A percentile compares a stretch with the other conserved stretches of the same genome.
These are phyloP conservation scores for Ecliptopera silaceata DNA, from an alignment of 2,888 invertebrate species.

Conservation along the genomic window DNA sequence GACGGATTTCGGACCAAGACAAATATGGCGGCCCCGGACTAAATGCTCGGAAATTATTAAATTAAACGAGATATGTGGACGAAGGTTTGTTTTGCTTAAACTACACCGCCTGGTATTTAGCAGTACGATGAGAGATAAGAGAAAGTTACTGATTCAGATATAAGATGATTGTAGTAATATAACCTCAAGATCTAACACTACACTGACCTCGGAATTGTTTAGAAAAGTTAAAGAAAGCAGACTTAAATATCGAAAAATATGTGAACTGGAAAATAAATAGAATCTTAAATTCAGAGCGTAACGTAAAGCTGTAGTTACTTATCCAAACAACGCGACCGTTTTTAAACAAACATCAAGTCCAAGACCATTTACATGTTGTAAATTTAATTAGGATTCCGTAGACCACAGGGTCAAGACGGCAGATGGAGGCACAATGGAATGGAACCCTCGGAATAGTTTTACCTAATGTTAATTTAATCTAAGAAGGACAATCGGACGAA, in stretches of 20 bases:
- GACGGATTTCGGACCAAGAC: slow-evolving; percentile 75
- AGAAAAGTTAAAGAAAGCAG: too few species aligned
- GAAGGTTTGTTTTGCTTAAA: slow-evolving; percentile 48
- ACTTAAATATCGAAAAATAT: too few species aligned
- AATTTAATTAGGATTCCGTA: slow-evolving; percentile 78
- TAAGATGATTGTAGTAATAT: too few species aligned
- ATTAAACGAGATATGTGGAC: slow-evolving; percentile 64
- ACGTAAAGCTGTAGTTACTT: slow-evolving; percentile 14
- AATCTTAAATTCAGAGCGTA: slow-evolving; percentile 12
- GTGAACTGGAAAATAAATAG: neutral
- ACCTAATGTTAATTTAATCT: slow-evolving; percentile 82
- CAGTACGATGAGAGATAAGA: too few species aligned
- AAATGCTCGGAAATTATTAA: slow-evolving; percentile 77
- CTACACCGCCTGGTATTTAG: slow-evolving; percentile 16
- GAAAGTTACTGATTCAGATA: too few species aligned
- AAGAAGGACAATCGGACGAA: slow-evolving; percentile 69
- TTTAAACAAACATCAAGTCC: slow-evolving; percentile 63
- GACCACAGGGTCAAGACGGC: slow-evolving; percentile 60
- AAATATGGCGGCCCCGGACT: slow-evolving; percentile 71
- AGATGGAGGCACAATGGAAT: slow-evolving; percentile 61
- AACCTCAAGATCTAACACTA: too few species aligned
- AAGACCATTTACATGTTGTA: slow-evolving; percentile 79
- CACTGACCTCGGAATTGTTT: too few species aligned
- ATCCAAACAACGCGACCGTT: slow-evolving; percentile 42
- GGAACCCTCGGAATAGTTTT: slow-evolving; percentile 64